These are phyloP conservation scores for Ostrea denselamellosa DNA, from an alignment of 1,140 invertebrate genomes.

Conservation along the genomic window DNA sequence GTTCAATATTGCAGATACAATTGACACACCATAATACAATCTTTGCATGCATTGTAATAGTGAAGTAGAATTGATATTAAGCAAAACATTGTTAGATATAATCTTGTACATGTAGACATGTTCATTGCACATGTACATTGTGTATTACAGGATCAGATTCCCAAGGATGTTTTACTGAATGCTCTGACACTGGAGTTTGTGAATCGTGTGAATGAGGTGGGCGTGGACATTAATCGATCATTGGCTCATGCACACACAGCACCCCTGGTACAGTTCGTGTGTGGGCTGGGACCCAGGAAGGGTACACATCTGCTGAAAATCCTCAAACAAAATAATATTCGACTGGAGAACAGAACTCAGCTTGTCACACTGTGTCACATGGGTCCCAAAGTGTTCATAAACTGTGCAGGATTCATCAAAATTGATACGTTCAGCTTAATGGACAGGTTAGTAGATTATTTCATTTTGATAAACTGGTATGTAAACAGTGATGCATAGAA, in stretches of 20 bases:
- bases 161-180: constrained; percentile 91
- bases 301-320: constrained; percentile 90
- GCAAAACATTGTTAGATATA: too few relatives aligned
- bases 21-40: too few relatives aligned
- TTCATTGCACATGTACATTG: not conserved
- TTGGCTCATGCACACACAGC: constrained; percentile 91
- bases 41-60: too few relatives aligned
- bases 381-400: constrained; percentile 99
- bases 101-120: not conserved
- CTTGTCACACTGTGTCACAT: constrained; percentile 96
- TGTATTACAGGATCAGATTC: constrained; percentile 86
- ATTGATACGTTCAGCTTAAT: constrained; percentile 97
- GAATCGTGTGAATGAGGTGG: constrained; percentile 96
- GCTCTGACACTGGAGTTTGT: constrained; percentile 95
- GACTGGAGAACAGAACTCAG: constrained; percentile 96
- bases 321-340: constrained; percentile 95
- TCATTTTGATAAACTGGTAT: too few relatives aligned
- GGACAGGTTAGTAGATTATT: constrained; percentile 82
- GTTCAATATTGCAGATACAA: too few relatives aligned
- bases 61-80: too few relatives aligned
- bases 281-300: constrained; percentile 97
- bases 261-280: constrained; percentile 96
- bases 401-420: constrained; percentile 99
- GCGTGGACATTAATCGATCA: constrained; percentile 97
- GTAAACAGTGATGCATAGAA: too few relatives aligned